Conservation (phyloP, 2,888 invertebrate genomes). For the Galerucella pusilla region DNA sequence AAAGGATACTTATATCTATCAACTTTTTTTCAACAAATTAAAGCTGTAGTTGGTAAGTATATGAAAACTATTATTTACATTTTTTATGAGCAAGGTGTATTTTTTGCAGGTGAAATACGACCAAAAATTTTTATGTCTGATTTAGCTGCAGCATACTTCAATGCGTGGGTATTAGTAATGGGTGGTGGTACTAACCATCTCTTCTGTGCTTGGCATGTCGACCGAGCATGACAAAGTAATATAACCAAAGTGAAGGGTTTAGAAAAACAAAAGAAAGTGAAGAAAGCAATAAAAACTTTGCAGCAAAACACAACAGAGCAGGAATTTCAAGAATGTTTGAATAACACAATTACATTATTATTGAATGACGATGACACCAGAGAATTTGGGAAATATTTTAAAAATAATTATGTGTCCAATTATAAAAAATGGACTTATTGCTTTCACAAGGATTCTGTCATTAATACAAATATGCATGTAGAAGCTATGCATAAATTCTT, state of each 20-base stretch:
- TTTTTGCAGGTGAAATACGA: slow-evolving; percentile 15
- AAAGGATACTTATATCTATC: slow-evolving; percentile 25
- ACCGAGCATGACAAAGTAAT: slow-evolving; percentile 31
- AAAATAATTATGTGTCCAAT: slow-evolving; percentile 30
- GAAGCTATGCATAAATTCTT: slow-evolving; percentile 40
- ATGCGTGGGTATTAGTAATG: slow-evolving; percentile 34
- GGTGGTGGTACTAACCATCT: slow-evolving; percentile 21
- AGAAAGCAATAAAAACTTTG: slow-evolving; percentile 9
- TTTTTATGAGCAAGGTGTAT: neutral
- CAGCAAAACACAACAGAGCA: slow-evolving; percentile 10
- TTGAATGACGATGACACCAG: neutral
- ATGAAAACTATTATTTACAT: neutral
- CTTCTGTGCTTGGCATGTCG: slow-evolving; percentile 33
- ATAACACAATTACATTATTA: neutral
- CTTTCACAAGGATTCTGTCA: slow-evolving; percentile 30
- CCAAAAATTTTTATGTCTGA: slow-evolving; percentile 34
- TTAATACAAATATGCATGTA: slow-evolving; percentile 40
- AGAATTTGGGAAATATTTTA: slow-evolving; percentile 42
- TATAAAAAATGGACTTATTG: slow-evolving; percentile 41
- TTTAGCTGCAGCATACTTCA: slow-evolving; percentile 26
- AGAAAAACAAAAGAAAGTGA: slow-evolving; percentile 21
- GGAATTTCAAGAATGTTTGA: slow-evolving; percentile 3
- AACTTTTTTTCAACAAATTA: slow-evolving; percentile 21
- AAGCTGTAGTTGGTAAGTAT: slow-evolving; percentile 17
- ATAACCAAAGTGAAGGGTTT: slow-evolving; percentile 19